Conservation (phyloP, 2,888 invertebrate species). For the Tiliacea citrago region DNA sequence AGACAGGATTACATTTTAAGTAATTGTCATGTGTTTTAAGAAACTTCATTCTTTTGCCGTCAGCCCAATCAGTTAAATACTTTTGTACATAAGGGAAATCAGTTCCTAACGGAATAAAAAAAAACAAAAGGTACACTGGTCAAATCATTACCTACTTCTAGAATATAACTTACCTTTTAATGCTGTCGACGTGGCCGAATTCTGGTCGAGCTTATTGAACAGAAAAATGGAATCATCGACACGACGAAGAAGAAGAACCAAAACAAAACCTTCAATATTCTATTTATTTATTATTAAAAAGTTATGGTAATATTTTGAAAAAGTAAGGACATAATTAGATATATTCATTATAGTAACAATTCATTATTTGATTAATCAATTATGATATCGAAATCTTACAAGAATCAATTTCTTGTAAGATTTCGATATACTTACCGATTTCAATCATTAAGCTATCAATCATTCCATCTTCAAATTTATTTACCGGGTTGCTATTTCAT, state of each 20-base stretch:
- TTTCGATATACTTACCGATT: too few relatives aligned
- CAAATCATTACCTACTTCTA: neutral
- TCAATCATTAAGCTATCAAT: too few relatives aligned
- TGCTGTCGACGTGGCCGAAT: neutral
- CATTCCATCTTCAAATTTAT: neutral
- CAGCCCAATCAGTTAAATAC: neutral
- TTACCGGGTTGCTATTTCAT: accelerated
- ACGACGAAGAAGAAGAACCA: neutral
- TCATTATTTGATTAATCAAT: too few relatives aligned
- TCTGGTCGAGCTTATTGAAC: neutral
- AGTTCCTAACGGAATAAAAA: too few relatives aligned
- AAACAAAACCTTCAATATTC: neutral
- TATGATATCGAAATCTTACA: neutral
- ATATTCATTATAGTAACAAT: neutral
- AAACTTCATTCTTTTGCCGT: neutral
- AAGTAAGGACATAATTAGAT: neutral
- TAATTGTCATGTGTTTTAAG: neutral
- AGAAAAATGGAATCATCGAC: neutral
- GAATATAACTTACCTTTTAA: neutral
- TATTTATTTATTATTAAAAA: neutral
- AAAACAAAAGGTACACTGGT: neutral
- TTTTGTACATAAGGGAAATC: neutral
- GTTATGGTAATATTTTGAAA: neutral
- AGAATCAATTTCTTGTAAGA: too few relatives aligned
- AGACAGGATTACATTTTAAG: neutral